Evolutionary conservation across 2,113 vertebrate genomes (phyloP), one percentile per base, ranked within the genome.

Genomic region (Ibidorhyncha struthersii): DNA sequence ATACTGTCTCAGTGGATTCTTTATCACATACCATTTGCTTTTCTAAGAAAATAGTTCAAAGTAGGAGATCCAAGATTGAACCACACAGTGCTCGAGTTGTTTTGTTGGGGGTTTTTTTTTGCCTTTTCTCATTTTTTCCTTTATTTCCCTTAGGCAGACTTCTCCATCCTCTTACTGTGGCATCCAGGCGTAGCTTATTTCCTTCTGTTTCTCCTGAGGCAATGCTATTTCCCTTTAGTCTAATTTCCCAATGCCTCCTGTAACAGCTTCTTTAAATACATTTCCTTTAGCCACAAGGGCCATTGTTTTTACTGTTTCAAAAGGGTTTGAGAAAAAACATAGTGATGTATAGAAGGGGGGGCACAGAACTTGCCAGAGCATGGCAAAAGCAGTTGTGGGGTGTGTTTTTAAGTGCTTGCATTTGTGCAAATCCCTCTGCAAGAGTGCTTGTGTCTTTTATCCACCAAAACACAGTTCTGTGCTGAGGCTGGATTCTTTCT

Each of bases 171-270:
- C 18, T 71, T 71, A 5, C 10, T 3, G 4, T 38, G 49, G 32
- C 71, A 83, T 82, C 26, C 41, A 93, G 63, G 79, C 55, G 7
- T 78, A 81, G 43, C 12, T 59, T 53, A 38, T 1, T 95, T 96
- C 82, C 88, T 89, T 71, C 80, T 72, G 26, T 93, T 96, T 92
- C 90, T 97, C 90, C 72, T 67, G 86, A 78, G 80, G 65, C 89
- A 84, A 11, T 15, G 4, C 21, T 56, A 4, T 78, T 95, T 95
- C 83, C 83, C 65, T 25, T 87, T 82, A 52, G 52, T 71, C 61
- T 43, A 4, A 84, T 69, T 93, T 92, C 52, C 72, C 61, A 61
- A 0, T 82, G 43, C 86, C 69, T 70, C 36, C 34, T 63, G 10
- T 79, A 78, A 49, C 73, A 65, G 81, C 65, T 94, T 85, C 87